Conservation (phyloP, 1,140 invertebrate genomes). For the Lamellibrachia luymesi region DNA sequence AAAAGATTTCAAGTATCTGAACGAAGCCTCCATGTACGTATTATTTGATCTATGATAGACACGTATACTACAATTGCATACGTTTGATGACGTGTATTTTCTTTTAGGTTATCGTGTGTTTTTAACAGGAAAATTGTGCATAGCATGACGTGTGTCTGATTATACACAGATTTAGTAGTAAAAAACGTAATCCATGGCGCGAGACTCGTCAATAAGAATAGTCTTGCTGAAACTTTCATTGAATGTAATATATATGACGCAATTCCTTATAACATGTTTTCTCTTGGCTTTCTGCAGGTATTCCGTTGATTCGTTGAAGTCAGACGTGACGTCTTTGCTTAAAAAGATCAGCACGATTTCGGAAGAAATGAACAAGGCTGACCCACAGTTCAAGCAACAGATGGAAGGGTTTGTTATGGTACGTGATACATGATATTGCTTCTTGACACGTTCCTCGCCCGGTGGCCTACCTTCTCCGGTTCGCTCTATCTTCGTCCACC, state of each 20-base stretch:
- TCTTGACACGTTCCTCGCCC: not conserved
- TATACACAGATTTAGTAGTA: no score
- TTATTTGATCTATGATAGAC: not conserved
- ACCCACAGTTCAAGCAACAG: constrained; percentile 43
- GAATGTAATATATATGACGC: not conserved
- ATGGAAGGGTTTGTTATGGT: constrained; percentile 50
- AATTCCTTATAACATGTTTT: not conserved
- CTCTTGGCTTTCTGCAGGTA: constrained; percentile 36
- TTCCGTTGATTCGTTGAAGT: constrained; percentile 43
- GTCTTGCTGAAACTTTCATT: not conserved
- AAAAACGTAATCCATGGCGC: no score
- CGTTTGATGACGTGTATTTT: no score
- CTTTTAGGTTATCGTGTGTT: no score
- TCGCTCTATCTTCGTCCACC: no score
- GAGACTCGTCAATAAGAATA: no score
- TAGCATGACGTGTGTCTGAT: no score
- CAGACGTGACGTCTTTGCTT: constrained; percentile 43
- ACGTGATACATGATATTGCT: not conserved
- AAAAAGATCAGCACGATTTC: constrained; percentile 43
- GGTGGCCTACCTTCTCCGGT: no score
- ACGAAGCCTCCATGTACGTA: constrained; percentile 54
- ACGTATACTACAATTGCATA: no score
- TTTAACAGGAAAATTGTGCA: no score
- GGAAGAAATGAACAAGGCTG: constrained; percentile 37
- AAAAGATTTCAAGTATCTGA: constrained; percentile 50